phyloP scores from a whole-genome alignment of 2,888 invertebrate species.

The Melipona beecheii region DNA sequence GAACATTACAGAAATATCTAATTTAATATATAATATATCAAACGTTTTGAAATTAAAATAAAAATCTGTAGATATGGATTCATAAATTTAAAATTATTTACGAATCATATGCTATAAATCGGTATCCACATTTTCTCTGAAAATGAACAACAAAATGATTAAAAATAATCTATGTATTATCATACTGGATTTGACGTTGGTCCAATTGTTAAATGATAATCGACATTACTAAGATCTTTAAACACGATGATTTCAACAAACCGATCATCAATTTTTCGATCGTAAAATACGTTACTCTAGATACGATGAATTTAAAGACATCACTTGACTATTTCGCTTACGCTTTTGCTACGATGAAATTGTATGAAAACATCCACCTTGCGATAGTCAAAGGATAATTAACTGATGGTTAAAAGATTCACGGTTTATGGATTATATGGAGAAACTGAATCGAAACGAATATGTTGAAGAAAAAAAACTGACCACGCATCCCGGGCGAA shows the following conservation, averaged over 20 bases:
- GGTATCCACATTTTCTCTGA: neutral
- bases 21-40: neutral
- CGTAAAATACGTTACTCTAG: slow-evolving; percentile 25
- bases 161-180: neutral
- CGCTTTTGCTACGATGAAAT: neutral
- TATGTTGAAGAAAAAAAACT: slow-evolving; percentile 66
- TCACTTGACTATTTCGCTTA: neutral
- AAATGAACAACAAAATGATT: neutral
- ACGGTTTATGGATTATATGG: neutral
- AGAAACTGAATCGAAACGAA: neutral
- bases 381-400: no score
- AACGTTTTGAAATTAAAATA: neutral
- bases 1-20: neutral
- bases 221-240: neutral
- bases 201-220: neutral
- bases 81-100: neutral
- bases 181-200: neutral
- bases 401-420: neutral
- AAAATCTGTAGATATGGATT: neutral
- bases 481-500: slow-evolving; percentile 83
- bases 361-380: neutral
- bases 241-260: neutral
- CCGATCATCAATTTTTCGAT: slow-evolving; percentile 19
- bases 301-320: neutral
- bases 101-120: neutral